Base-by-base conservation (phyloP, 2,888 invertebrate genomes). In the Euproctis similis region DNA sequence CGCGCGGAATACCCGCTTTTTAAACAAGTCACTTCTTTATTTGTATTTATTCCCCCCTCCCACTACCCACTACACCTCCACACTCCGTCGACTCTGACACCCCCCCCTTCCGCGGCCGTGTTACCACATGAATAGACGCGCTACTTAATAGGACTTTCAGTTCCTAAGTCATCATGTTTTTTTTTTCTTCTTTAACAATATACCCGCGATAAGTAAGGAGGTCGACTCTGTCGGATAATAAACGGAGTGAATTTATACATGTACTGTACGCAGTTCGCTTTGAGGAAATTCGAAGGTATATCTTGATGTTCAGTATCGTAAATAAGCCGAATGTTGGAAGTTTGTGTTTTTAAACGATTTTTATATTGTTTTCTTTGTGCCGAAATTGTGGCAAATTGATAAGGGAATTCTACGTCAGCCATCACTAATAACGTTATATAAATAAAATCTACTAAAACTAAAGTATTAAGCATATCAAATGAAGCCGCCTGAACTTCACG, bases 1-100 rank as follows among this genome's bases (percentile, higher is more conserved):
- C 59, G 50, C 60, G 53, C 66, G 55, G 72, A 76, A 81, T 77
- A 78, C 80, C 75, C 77, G 78, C 80, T 84, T 84, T 84, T 84
- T 84, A 84, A 84, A 84, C 81, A 84, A 84, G 71, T 81, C 81
- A 55, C 73, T 75, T 78, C 76, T 80, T 82, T 84, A 80, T 81
- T 82, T 82, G 73, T 77, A 70, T 74, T 73, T 70, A 74, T 69
- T 58, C 65, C 65, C 42, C 53, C 39, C 36, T 51, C 49, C 55
- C 55, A n/a, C n/a, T n/a, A n/a, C 59, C 53, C 47, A 45, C 36
- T 38, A 44, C 44, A 56, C 34, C 40, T 45, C 48, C 21, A 8
- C 34, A 13, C n/a, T n/a, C 25, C 27, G 38, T 9, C 43, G 37
- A 23, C 39, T 31, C 43, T 35, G 36, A 28, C 43, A 33, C 60